Conservation (phyloP, 2,797 vertebrate genomes). For the Holocentrus rufus region DNA sequence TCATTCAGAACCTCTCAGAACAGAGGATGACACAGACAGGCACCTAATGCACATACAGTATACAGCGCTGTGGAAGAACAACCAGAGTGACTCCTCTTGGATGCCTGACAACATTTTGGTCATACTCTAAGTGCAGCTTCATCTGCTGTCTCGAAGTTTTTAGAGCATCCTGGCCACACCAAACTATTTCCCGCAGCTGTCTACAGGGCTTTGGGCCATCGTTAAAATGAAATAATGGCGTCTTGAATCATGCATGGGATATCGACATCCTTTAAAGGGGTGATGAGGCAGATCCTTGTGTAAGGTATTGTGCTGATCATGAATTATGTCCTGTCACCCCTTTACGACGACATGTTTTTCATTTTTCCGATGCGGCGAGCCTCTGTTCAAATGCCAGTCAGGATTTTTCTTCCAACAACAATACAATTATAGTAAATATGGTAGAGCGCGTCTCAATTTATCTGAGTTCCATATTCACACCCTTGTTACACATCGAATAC, state of each 20-base stretch:
- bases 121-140: constrained; percentile 31
- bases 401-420: constrained; percentile 31
- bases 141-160: constrained; percentile 21
- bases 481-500: constrained; percentile 4
- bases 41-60: constrained; percentile 49
- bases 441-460: not conserved
- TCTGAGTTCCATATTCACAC: constrained; percentile 2
- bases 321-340: constrained; percentile 60
- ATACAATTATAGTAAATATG: constrained; percentile 22
- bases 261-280: constrained; percentile 69
- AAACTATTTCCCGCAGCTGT: constrained; percentile 57
- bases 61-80: constrained; percentile 14
- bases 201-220: constrained; percentile 49
- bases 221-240: constrained; percentile 74
- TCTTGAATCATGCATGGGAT: constrained; percentile 73
- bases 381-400: constrained; percentile 46
- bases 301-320: constrained; percentile 52
- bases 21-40: constrained; percentile 49
- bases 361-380: constrained; percentile 34
- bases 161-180: constrained; percentile 44
- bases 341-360: constrained; percentile 58
- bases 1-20: constrained; percentile 67
- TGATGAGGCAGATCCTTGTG: constrained; percentile 68
- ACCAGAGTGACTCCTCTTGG: constrained; percentile 13
- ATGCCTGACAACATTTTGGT: constrained; percentile 50